Evolutionary conservation across 2,888 invertebrate species (phyloP).

Genomic region (Nysson spinosus): DNA sequence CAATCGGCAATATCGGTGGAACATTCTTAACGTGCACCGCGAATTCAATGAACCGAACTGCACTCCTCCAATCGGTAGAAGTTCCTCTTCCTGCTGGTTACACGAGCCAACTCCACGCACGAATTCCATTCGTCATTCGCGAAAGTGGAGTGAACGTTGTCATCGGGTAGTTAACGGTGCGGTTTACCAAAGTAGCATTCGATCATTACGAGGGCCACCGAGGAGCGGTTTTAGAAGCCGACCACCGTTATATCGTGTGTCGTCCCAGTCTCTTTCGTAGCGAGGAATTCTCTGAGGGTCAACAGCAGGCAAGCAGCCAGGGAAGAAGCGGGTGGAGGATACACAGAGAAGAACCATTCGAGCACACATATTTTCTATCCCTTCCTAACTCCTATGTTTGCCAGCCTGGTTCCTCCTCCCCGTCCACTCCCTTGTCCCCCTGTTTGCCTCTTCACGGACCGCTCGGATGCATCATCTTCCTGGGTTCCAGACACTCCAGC

Average conservation of each 20-base stretch:
- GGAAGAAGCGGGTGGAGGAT: slow-evolving; percentile 42
- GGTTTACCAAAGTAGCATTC: slow-evolving; percentile 21
- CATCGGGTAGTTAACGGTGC: slow-evolving; percentile 18
- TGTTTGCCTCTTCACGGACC: slow-evolving; percentile 15
- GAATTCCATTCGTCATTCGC: background rate
- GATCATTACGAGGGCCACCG: slow-evolving; percentile 8
- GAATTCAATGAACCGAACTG: no score
- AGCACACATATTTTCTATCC: slow-evolving; percentile 15
- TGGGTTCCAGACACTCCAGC: slow-evolving; percentile 42
- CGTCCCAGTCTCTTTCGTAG: slow-evolving; percentile 20
- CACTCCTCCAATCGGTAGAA: no score
- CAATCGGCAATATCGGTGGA: no score
- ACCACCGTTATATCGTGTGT: slow-evolving; percentile 58
- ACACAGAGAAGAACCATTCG: slow-evolving; percentile 1
- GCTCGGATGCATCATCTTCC: slow-evolving; percentile 53
- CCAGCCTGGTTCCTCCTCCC: slow-evolving; percentile 15
- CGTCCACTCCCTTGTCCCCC: slow-evolving; percentile 14
- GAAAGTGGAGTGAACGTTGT: background rate
- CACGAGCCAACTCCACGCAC: background rate
- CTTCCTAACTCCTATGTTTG: slow-evolving; percentile 5
- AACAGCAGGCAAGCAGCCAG: slow-evolving; percentile 49
- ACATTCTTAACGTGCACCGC: no score
- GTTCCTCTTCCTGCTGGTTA: no score
- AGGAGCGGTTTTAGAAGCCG: slow-evolving; percentile 13
- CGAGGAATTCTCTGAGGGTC: slow-evolving; percentile 62